phyloP scores from a whole-genome alignment of 2,797 vertebrate species.

The Gambelia wislizenii region DNA sequence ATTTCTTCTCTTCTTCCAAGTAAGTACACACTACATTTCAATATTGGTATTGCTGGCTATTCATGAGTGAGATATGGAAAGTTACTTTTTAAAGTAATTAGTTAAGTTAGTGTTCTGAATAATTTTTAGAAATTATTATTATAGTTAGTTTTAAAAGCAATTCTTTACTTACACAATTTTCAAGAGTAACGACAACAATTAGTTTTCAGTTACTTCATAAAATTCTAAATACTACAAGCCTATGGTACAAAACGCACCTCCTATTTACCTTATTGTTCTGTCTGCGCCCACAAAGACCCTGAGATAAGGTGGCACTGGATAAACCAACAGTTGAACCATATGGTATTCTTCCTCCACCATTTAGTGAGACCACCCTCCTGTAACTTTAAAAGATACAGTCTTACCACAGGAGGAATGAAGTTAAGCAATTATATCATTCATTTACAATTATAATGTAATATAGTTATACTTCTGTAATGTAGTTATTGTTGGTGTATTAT shows the following conservation, averaged over 20 bases:
- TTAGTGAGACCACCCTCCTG: neutral
- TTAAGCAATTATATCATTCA: too few species aligned
- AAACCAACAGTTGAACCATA: neutral
- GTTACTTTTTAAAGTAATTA: neutral
- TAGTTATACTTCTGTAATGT: neutral
- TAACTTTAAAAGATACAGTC: neutral
- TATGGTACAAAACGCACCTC: neutral
- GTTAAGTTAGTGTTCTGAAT: neutral
- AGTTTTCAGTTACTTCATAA: neutral
- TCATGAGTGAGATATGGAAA: neutral
- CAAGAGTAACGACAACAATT: neutral
- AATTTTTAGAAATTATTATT: neutral
- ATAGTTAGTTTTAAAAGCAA: neutral
- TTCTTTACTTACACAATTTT: neutral
- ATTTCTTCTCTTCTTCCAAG: constrained; percentile 4
- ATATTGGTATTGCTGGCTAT: neutral
- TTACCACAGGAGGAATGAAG: neutral
- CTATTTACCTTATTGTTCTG: neutral
- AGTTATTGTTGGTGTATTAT: too few species aligned
- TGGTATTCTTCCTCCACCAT: neutral
- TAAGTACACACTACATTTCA: constrained; percentile 10
- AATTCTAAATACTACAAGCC: neutral
- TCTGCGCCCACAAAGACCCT: neutral
- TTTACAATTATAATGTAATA: neutral
- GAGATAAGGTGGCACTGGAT: neutral